Conservation (phyloP, 2,113 vertebrate species). For the Solenodon paradoxus region DNA sequence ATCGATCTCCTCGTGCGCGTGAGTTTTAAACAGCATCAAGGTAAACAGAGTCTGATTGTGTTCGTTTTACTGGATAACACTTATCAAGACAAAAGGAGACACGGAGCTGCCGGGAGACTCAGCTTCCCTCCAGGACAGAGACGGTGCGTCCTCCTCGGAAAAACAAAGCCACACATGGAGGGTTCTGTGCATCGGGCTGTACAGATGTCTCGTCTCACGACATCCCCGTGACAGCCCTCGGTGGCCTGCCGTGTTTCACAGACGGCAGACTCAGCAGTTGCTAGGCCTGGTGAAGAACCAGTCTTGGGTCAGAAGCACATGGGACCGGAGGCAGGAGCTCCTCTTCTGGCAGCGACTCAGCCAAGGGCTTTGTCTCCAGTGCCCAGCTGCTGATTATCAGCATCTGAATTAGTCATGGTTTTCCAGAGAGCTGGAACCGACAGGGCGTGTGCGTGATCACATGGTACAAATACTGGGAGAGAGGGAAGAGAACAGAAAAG, state of each 20-base stretch:
- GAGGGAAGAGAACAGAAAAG: not conserved
- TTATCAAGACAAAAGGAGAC: slow-evolving; percentile 82
- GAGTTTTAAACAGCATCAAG: slow-evolving; percentile 77
- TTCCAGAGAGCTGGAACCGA: not conserved
- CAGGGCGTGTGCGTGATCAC: not conserved
- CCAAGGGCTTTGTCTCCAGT: not conserved
- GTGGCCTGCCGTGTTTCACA: not conserved
- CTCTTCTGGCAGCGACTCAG: not conserved
- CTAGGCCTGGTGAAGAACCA: not conserved
- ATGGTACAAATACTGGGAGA: not conserved
- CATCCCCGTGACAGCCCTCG: rapidly evolving
- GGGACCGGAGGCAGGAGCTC: not conserved
- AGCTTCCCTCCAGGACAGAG: slow-evolving; percentile 70
- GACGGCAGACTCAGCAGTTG: not conserved
- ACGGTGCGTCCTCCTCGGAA: slow-evolving; percentile 68
- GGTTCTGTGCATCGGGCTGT: too few species aligned
- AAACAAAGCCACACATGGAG: slow-evolving; percentile 71
- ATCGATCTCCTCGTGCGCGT: slow-evolving; percentile 83
- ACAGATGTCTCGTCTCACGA: too few species aligned
- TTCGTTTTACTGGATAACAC: slow-evolving; percentile 77
- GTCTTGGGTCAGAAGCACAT: not conserved
- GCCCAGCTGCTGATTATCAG: not conserved
- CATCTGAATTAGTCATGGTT: not conserved
- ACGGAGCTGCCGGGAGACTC: not conserved
- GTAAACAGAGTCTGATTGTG: slow-evolving; percentile 80